These are phyloP conservation scores for Periphyllus acericola DNA, from an alignment of 2,888 invertebrate genomes.

Conservation along the genomic window DNA sequence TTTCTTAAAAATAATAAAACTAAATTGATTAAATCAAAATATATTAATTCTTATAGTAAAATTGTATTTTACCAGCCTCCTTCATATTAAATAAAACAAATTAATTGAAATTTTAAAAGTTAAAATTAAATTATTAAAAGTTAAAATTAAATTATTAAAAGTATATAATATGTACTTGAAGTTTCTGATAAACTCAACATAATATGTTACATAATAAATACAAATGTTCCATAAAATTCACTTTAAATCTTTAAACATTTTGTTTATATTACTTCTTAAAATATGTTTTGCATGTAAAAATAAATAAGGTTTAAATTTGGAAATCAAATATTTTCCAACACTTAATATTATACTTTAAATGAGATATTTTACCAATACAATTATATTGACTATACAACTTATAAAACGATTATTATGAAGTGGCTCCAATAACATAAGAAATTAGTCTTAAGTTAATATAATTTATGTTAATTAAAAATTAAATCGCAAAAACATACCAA, in stretches of 20 bases:
- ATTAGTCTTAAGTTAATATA: constrained; percentile 44
- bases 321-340: not conserved
- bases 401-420: constrained; percentile 37
- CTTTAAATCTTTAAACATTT: no score
- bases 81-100: no score
- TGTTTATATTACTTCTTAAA: not conserved
- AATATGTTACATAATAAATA: no score
- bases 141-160: no score
- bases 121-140: no score
- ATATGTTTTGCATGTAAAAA: not conserved
- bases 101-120: no score
- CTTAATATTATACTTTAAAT: not conserved
- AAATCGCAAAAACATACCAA: constrained; percentile 69
- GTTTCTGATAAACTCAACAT: no score
- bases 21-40: not conserved
- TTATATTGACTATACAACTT: constrained; percentile 7
- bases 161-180: no score
- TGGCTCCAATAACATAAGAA: constrained; percentile 51
- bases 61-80: no score
- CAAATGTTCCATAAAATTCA: no score
- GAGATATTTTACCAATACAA: not conserved
- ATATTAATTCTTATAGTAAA: not conserved
- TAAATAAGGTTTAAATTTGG: not conserved
- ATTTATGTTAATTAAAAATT: constrained; percentile 56
- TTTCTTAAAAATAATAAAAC: not conserved